Conservation (phyloP, 1,140 invertebrate species). For the Amphibalanus amphitrite region DNA sequence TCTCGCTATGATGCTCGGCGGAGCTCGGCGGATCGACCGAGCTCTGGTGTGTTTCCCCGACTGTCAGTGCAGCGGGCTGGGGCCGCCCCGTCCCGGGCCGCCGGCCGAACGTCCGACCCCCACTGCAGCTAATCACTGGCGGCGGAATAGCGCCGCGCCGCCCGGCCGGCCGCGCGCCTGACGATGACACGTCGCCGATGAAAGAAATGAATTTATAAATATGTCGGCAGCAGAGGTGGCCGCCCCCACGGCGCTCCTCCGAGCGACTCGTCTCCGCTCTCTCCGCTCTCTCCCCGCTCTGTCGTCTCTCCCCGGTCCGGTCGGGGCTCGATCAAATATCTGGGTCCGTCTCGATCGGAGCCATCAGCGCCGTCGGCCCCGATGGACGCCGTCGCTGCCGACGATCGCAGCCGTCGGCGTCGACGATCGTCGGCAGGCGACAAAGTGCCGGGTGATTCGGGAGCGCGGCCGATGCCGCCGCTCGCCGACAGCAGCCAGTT, state of each 20-base stretch:
- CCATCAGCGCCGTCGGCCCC: background rate
- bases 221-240: background rate
- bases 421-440: background rate
- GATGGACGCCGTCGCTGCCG: background rate
- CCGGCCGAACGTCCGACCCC: no score
- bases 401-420: background rate
- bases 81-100: no score
- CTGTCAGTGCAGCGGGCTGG: no score
- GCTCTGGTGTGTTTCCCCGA: no score
- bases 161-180: background rate
- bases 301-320: background rate
- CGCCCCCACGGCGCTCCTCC: background rate
- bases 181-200: background rate
- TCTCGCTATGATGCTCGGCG: no score
- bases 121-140: background rate
- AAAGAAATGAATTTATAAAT: constrained; percentile 2
- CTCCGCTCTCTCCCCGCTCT: no score
- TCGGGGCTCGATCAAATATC: background rate
- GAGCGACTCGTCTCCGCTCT: background rate
- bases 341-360: background rate
- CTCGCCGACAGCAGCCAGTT: background rate
- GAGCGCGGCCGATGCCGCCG: background rate
- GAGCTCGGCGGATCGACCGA: no score
- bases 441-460: background rate
- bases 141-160: background rate